These are phyloP conservation scores for Noctuana brunneofusca DNA, from an alignment of 2,888 invertebrate genomes.

Conservation along the genomic window DNA sequence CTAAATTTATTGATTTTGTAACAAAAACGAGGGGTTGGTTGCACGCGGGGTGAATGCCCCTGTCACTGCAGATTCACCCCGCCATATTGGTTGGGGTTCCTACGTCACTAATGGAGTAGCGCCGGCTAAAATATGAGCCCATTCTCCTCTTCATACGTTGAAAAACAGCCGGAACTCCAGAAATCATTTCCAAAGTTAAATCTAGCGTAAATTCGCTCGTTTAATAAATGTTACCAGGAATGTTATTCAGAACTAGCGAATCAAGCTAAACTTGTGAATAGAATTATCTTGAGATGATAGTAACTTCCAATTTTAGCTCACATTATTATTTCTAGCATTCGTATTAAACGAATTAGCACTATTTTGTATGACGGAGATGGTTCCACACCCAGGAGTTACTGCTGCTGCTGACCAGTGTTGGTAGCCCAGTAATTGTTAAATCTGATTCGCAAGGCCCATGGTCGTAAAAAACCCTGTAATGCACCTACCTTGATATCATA, in stretches of 20 bases:
- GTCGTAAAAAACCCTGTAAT: no score
- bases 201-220: conserved; percentile 45
- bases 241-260: conserved; percentile 34
- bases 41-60: conserved; percentile 77
- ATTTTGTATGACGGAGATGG: no score
- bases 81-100: conserved; percentile 75
- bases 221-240: conserved; percentile 42
- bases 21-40: conserved; percentile 80
- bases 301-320: conserved; percentile 8
- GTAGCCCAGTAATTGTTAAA: no score
- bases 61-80: conserved; percentile 79
- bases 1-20: conserved; percentile 81
- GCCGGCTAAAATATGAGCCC: conserved; percentile 75
- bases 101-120: conserved; percentile 77
- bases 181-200: conserved; percentile 55
- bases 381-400: no score
- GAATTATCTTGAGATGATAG: conserved; percentile 14
- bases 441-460: no score
- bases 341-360: conserved; percentile 1
- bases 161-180: conserved; percentile 62
- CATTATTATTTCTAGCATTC: background rate
- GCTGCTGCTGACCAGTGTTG: no score
- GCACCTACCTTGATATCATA: no score
- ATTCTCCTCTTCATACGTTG: conserved; percentile 67
- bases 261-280: conserved; percentile 28